A percentile compares a stretch with the other conserved stretches of the same genome.
Evolutionary conservation across 2,888 invertebrate genomes (phyloP).

Genomic region (Agapetus fuscipes): DNA sequence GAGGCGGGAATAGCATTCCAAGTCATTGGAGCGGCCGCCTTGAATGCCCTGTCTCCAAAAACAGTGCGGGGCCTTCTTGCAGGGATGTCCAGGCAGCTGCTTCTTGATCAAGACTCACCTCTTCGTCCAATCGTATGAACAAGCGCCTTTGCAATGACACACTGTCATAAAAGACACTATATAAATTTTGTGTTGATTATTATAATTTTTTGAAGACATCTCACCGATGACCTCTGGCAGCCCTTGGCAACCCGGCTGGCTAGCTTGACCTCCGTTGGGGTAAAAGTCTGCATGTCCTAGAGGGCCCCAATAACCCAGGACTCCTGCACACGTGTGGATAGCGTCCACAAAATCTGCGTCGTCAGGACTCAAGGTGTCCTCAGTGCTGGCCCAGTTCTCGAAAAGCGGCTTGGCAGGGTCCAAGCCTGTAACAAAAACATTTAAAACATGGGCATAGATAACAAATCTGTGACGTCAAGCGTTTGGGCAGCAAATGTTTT

Average conservation of each 20-base stretch:
- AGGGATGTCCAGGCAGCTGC: too few relatives aligned
- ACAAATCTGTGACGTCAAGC: too few relatives aligned
- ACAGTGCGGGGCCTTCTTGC: too few relatives aligned
- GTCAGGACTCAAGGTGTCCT: constrained; percentile 45
- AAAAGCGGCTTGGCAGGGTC: constrained; percentile 64
- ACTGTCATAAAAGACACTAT: too few relatives aligned
- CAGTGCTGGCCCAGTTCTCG: constrained; percentile 31
- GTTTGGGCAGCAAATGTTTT: not conserved
- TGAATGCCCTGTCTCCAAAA: too few relatives aligned
- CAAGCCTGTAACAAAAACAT: constrained; percentile 29
- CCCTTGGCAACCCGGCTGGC: constrained; percentile 59
- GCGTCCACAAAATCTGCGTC: constrained; percentile 68
- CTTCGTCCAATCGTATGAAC: too few relatives aligned
- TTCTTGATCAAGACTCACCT: too few relatives aligned
- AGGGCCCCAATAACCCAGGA: constrained; percentile 49
- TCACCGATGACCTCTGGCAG: constrained; percentile 32
- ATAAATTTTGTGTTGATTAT: too few relatives aligned
- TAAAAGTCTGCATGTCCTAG: constrained; percentile 67
- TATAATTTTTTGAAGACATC: too few relatives aligned
- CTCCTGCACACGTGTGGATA: constrained; percentile 62
- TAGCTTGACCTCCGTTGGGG: constrained; percentile 58
- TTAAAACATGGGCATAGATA: not conserved
- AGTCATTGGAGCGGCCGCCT: too few relatives aligned
- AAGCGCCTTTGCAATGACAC: too few relatives aligned
- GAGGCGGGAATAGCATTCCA: too few relatives aligned